A percentile compares a stretch with the other conserved stretches of the same genome.
These are phyloP conservation scores for Agapetus fuscipes DNA, from an alignment of 2,888 invertebrate genomes.

Conservation along the genomic window DNA sequence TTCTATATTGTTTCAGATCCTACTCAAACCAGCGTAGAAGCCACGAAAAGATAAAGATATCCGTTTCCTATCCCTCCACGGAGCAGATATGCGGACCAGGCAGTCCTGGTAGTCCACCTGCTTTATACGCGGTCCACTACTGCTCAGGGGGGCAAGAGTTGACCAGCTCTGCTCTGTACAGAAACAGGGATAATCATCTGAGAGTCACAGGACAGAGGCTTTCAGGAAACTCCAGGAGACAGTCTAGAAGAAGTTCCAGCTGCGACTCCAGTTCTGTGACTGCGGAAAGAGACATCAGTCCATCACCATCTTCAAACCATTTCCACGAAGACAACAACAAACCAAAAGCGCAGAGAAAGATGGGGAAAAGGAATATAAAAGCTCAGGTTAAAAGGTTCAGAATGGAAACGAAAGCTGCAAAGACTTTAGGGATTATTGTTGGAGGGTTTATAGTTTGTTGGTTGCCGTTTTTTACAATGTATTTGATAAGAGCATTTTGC, in stretches of 20 bases:
- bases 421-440: constrained; percentile 93
- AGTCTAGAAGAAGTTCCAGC: constrained; percentile 37
- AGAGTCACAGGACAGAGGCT: constrained; percentile 37
- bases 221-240: constrained; percentile 10
- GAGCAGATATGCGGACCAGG: constrained; percentile 50
- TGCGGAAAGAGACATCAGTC: constrained; percentile 35
- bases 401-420: constrained; percentile 95
- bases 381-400: constrained; percentile 85
- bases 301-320: constrained; percentile 39
- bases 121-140: constrained; percentile 59
- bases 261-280: constrained; percentile 36
- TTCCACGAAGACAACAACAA: constrained; percentile 39
- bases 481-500: constrained; percentile 82
- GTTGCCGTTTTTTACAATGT: constrained; percentile 95
- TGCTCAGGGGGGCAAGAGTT: constrained; percentile 55
- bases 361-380: constrained; percentile 86
- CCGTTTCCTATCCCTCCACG: constrained; percentile 74
- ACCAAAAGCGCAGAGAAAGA: constrained; percentile 50
- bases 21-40: constrained; percentile 52
- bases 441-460: constrained; percentile 96
- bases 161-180: constrained; percentile 41
- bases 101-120: constrained; percentile 37
- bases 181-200: constrained; percentile 45
- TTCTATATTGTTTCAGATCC: constrained; percentile 30
- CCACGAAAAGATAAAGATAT: constrained; percentile 76